A percentile compares a stretch with the other conserved stretches of the same genome.
Evolutionary conservation across 2,113 vertebrate species (phyloP).

Genomic region (Anolis sagrei): DNA sequence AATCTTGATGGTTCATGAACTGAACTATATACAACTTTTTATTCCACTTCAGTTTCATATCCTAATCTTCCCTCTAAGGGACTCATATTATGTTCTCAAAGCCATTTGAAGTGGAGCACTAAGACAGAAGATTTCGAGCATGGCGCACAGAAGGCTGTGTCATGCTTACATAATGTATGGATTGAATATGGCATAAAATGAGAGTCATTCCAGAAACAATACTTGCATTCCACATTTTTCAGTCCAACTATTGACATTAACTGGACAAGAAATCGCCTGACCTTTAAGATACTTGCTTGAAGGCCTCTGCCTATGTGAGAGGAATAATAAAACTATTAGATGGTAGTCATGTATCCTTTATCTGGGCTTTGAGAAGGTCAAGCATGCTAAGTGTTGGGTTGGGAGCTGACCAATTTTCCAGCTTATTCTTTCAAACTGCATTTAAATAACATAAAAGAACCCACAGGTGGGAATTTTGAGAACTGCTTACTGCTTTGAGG

Average conservation of each 20-base stretch:
- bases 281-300: not conserved
- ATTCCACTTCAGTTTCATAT: not conserved
- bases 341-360: not conserved
- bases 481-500: not conserved
- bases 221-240: not conserved
- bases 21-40: not conserved
- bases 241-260: not conserved
- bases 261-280: slow-evolving; percentile 20
- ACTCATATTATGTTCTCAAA: too few species aligned
- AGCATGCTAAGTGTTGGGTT: not conserved
- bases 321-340: not conserved
- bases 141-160: too few species aligned
- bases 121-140: not conserved
- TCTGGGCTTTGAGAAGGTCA: not conserved
- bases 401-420: not conserved
- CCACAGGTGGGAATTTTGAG: not conserved
- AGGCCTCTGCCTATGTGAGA: not conserved
- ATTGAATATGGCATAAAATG: not conserved
- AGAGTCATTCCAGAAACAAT: not conserved
- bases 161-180: not conserved
- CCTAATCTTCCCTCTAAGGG: not conserved
- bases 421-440: not conserved
- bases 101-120: not conserved
- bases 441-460: not conserved
- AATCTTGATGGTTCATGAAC: too few species aligned